Conservation (phyloP, 92 coral and sea anemone genomes). For the Epizoanthus ramosus region DNA sequence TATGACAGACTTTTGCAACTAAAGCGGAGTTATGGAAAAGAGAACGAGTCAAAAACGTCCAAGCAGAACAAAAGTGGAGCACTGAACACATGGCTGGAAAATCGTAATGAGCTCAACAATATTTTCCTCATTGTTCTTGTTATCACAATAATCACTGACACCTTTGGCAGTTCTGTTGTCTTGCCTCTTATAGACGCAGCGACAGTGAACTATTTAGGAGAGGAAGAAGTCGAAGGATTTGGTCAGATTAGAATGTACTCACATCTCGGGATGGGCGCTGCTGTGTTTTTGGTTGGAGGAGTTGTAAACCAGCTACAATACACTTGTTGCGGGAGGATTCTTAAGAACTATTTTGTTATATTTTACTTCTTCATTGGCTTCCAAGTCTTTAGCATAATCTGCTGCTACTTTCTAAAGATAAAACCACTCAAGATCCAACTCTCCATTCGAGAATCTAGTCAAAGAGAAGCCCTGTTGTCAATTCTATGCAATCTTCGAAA, state of each 20-base stretch:
- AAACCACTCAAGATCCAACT: not conserved
- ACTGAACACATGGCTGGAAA: conserved; percentile 13
- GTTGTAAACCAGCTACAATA: not conserved
- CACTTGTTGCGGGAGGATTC: not conserved
- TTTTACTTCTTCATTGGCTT: not conserved
- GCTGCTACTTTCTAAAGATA: not conserved
- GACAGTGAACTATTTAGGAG: conserved; percentile 32
- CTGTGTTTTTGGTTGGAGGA: not conserved
- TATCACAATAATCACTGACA: conserved; percentile 34
- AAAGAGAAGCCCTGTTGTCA: not conserved
- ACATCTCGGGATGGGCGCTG: not conserved
- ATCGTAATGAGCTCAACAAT: conserved; percentile 28
- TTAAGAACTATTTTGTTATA: not conserved
- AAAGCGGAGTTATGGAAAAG: not conserved
- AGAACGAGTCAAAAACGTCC: not conserved
- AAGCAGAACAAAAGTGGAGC: not conserved
- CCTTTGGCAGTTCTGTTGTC: conserved; percentile 35
- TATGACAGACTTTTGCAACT: not conserved
- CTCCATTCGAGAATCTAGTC: not conserved
- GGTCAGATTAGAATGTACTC: not conserved
- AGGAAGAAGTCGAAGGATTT: conserved; percentile 5
- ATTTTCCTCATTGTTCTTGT: conserved; percentile 24
- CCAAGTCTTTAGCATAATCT: not conserved
- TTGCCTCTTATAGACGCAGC: conserved; percentile 40
- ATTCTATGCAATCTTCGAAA: not conserved